Evolutionary conservation across 1,140 invertebrate genomes (phyloP).

Genomic region (Scaptomyza pallida): DNA sequence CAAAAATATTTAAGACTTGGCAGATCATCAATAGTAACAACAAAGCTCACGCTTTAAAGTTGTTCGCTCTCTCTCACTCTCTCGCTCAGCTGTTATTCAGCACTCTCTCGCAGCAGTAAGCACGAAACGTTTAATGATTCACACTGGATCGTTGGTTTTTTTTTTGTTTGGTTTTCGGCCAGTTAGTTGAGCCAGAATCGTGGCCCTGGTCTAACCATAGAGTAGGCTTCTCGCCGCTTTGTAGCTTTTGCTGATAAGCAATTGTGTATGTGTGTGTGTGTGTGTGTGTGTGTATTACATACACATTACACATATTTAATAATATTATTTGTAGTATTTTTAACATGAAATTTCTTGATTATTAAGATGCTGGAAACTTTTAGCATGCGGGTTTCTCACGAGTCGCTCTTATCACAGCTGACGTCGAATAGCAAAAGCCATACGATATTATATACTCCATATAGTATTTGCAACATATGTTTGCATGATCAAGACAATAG

Average conservation of each 20-base stretch:
- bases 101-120: background rate
- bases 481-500: background rate
- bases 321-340: background rate
- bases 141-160: conserved; percentile 30
- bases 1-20: background rate
- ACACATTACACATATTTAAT: background rate
- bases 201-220: background rate
- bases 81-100: conserved; percentile 16
- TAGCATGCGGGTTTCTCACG: background rate
- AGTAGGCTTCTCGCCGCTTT: background rate
- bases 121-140: conserved; percentile 27
- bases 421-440: too few species aligned
- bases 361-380: background rate
- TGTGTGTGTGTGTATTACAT: background rate
- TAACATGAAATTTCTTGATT: background rate
- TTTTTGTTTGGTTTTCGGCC: conserved; percentile 15
- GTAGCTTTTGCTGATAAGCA: background rate
- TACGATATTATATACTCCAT: too few species aligned
- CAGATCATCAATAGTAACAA: background rate
- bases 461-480: background rate
- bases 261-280: too few species aligned
- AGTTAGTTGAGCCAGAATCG: conserved; percentile 6
- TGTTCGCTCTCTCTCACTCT: background rate
- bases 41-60: background rate
- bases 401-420: background rate